Conservation (phyloP, 2,113 vertebrate genomes). For the Pelvicachromis taeniatus region DNA sequence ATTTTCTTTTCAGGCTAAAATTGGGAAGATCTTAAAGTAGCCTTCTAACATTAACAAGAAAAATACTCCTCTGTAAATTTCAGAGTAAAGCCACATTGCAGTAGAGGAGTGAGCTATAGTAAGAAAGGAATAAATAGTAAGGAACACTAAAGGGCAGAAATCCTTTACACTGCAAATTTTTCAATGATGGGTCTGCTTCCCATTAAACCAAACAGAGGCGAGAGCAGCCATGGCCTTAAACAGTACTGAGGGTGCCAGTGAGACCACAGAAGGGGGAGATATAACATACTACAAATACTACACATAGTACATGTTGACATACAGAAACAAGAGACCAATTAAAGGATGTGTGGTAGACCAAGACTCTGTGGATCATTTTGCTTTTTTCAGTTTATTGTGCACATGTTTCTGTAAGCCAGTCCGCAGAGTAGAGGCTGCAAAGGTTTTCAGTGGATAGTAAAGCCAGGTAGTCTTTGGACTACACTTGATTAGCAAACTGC, state of each 20-base stretch:
- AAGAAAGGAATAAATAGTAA: slow-evolving; percentile 27
- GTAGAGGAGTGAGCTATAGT: slow-evolving; percentile 12
- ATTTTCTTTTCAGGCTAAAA: slow-evolving; percentile 12
- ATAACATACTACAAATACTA: slow-evolving; percentile 17
- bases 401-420: slow-evolving; percentile 59
- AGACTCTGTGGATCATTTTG: slow-evolving; percentile 36
- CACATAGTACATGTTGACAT: not conserved
- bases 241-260: slow-evolving; percentile 26
- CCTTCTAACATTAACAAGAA: slow-evolving; percentile 42
- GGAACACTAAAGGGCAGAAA: slow-evolving; percentile 21
- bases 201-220: slow-evolving; percentile 47
- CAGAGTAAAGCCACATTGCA: slow-evolving; percentile 28
- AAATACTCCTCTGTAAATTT: slow-evolving; percentile 37
- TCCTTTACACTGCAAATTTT: slow-evolving; percentile 39
- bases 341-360: slow-evolving; percentile 33
- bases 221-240: not conserved
- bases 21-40: not conserved
- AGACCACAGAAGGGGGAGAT: slow-evolving; percentile 23
- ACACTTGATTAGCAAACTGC: slow-evolving; percentile 64
- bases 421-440: slow-evolving; percentile 33
- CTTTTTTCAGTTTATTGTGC: slow-evolving; percentile 64
- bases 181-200: slow-evolving; percentile 50
- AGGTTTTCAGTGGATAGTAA: slow-evolving; percentile 41
- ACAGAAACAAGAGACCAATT: slow-evolving; percentile 31
- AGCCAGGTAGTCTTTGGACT: slow-evolving; percentile 46